Evolutionary conservation across 2,888 invertebrate species (phyloP), one percentile per base, ranked within the genome.

Genomic region (Polietes domitor): DNA sequence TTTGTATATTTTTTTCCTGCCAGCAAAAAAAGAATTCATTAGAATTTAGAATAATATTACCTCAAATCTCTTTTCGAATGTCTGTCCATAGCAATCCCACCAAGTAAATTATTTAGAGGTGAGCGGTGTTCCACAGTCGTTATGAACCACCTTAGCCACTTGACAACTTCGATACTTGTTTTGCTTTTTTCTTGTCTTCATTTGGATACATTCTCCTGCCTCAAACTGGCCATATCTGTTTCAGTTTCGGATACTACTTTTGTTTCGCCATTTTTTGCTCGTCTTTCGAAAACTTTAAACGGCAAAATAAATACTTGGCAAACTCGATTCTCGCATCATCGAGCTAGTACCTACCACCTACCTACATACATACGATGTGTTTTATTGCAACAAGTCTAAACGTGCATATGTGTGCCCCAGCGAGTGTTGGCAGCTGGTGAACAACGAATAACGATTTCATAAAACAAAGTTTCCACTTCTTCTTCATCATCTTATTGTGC

Each of bases 391-490:
- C 68, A 68, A 68, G 68, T 61, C 28, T 61, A 5, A 32, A 32
- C 9, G 3, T 47, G 15, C 2, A 1, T 37, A 1, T 37, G 37
- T 37, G 4, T 47, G 47, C n/a, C 3, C n/a, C 3, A 1, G 47
- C 3, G 47, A 15, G 15, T 24, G 12, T 58, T 58, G 58, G 1
- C 24, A 15, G n/a, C 12, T 0, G 15, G 47, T 15, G 47, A n/a
- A 47, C 5, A 58, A 58, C 37, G 58, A 1, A 26, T 58, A 58
- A 58, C 26, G 58, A 26, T 58, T 58, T 26, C 58, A 58, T 26
- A 58, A 58, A 58, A 28, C 75, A 70, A 75, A 75, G 19, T 75
- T 80, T 41, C 37, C 10, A 37, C n/a, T n/a, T n/a, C n/a, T n/a
- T n/a, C n/a, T n/a, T n/a, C n/a, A n/a, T n/a, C n/a, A n/a, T n/a